Evolutionary conservation across 2,113 vertebrate species (phyloP).

Genomic region (Vicugna pacos): DNA sequence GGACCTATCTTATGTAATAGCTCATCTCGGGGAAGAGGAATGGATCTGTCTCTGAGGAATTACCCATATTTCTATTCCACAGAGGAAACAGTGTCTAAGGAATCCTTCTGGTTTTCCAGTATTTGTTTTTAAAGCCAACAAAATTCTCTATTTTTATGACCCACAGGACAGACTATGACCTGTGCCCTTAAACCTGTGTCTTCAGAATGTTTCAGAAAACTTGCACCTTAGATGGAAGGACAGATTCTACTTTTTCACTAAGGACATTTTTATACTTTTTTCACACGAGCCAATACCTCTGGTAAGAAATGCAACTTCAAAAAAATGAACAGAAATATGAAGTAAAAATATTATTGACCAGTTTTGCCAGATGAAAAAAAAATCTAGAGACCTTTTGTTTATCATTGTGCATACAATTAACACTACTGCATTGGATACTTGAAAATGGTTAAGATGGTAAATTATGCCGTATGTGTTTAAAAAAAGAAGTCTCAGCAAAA

Average conservation of each 20-base stretch:
- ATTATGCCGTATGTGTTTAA: background rate
- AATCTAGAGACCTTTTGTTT: background rate
- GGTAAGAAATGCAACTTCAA: background rate
- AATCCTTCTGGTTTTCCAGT: background rate
- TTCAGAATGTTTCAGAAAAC: constrained; percentile 17
- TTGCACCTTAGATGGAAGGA: background rate
- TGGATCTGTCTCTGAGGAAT: background rate
- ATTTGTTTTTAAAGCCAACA: background rate
- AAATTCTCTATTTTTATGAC: constrained; percentile 22
- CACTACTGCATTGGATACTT: background rate
- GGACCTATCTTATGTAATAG: background rate
- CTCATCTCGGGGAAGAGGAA: background rate
- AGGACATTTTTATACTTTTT: background rate
- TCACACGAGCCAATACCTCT: background rate
- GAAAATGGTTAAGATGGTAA: background rate
- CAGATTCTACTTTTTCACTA: background rate
- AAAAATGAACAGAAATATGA: background rate
- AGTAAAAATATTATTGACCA: background rate
- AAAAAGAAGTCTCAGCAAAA: background rate
- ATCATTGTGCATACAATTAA: background rate
- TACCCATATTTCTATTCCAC: background rate
- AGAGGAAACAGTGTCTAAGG: background rate
- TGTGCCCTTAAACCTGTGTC: background rate
- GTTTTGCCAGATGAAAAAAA: background rate
- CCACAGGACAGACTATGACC: background rate